Base-by-base conservation (phyloP, 2,113 vertebrate genomes). In the Diadophis punctatus region DNA sequence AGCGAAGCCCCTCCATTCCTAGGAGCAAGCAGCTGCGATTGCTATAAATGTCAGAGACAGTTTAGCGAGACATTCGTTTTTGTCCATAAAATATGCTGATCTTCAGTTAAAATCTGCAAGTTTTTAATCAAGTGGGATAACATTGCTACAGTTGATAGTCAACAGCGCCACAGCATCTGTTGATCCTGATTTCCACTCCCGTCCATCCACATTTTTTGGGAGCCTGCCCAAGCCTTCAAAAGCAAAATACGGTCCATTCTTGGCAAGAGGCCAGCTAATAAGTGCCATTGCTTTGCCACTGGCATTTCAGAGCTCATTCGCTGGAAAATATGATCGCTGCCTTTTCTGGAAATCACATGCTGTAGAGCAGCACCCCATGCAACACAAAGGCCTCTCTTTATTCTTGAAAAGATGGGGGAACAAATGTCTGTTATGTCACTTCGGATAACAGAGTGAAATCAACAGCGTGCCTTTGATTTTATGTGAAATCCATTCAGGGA, bases 271-370 rank as follows among this genome's bases (percentile, higher is more conserved):
- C 85, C 85, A 80, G 39, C 89, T 93, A 86, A 16, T 90, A 89
- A 90, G 74, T 90, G 39, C 74, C 53, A 60, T 51, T 92, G 3
- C 92, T 93, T 91, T 90, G 52, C 48, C 84, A 39, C 3, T 93
- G 51, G 18, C 34, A 58, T 88, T 91, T 88, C 85, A 84, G 51
- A 80, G 80, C 30, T 34, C 30, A 34, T 58, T 87, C 86, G 43
- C 80, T 58, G 51, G 52, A 58, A 93, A 91, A 84, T 12, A 84
- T 22, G 23, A 90, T 14, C 18, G 63, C 34, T 30, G 14, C 20
- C 80, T 68, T 88, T 90, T 43, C 58, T 56, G 63, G 85, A 56
- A 80, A 84, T 49, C 55, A 56, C 20, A 51, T 25, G 68, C 43
- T 39, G 23, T 27, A 52, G 48, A 49, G 85, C 68, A 60, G n/a